Percentiles rank a stretch among this genome's conserved stretches.
phyloP scores from a whole-genome alignment of 2,113 vertebrate genomes.

The Syngnathus typhle region DNA sequence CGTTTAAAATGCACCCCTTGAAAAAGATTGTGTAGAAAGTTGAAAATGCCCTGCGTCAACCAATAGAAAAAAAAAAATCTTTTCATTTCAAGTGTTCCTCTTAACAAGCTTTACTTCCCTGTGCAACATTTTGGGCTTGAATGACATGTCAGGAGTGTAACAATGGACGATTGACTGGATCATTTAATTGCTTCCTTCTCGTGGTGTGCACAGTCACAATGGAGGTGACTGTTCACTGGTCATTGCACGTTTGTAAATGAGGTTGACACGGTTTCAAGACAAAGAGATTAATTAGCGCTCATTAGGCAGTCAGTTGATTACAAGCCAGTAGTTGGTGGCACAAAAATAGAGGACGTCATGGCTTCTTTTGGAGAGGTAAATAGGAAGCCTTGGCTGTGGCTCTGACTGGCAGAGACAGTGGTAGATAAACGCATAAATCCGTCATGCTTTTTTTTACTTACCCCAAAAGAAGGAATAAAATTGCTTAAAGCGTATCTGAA shows the following conservation, averaged over 20 bases:
- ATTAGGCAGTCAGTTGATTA: slow-evolving; percentile 55
- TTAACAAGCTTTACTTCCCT: neutral
- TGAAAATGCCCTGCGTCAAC: neutral
- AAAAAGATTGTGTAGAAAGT: no score
- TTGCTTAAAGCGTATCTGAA: neutral
- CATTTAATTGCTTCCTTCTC: slow-evolving; percentile 54
- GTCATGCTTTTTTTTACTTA: neutral
- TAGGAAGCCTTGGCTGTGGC: slow-evolving; percentile 17
- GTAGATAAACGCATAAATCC: neutral
- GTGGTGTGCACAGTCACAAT: slow-evolving; percentile 27
- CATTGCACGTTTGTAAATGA: neutral
- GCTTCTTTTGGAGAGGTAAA: slow-evolving; percentile 34
- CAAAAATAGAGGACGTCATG: slow-evolving; percentile 32
- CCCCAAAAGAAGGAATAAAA: neutral
- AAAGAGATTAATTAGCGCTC: slow-evolving; percentile 54
- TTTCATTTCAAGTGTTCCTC: neutral
- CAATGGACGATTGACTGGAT: slow-evolving; percentile 52
- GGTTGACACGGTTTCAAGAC: slow-evolving; percentile 29
- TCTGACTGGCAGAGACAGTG: neutral
- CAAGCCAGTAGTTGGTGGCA: slow-evolving; percentile 21
- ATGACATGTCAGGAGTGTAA: slow-evolving; percentile 34
- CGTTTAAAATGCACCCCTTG: neutral
- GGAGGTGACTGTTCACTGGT: slow-evolving; percentile 7
- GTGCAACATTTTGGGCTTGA: slow-evolving; percentile 30
- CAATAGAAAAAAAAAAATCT: neutral